Evolutionary conservation across 2,888 invertebrate genomes (phyloP), one percentile per base, ranked within the genome.

Genomic region (Cordylochernes scorpioides): DNA sequence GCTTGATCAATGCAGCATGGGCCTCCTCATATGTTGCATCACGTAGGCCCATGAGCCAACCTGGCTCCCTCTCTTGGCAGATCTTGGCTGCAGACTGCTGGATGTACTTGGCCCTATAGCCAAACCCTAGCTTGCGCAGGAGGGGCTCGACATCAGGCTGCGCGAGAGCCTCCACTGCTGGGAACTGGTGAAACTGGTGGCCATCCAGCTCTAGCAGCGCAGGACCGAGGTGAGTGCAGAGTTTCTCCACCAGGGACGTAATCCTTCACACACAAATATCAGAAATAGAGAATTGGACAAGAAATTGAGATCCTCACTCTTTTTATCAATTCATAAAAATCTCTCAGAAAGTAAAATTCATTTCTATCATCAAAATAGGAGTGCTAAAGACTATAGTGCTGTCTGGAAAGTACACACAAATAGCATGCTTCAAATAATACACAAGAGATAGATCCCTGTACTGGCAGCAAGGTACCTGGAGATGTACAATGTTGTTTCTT

Each of bases 161-260:
- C 3, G 65, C 55, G 27, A 84, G 53, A 9, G 54, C 54, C 29
- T 65, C 60, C 10, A 78, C 58, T n/a, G 60, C 54, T 17, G 94
- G 94, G 55, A 94, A 94, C 35, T 68, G 58, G 52, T 68, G 69
- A 52, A 70, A 78, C 9, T 56, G 52, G 24, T 51, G 46, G 6
- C 62, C 68, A 39, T 74, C 63, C 30, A 67, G 46, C 37, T 61
- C 54, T 38, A 67, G 67, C 39, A 88, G 69, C 51, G 65, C 60
- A 27, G 64, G 53, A 5, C 94, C 94, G 57, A 74, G 94, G 31
- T 68, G 58, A 3, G 48, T 49, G 45, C 82, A 80, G 35, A 97
- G 50, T 49, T 75, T 78, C 48, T 86, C 73, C 10, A 94, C 73
- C 80, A 94, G 75, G 25, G 63, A 61, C 13, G 74, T 71, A 47